Base-by-base conservation (phyloP, 2,113 vertebrate species). In the Callipepla squamata region DNA sequence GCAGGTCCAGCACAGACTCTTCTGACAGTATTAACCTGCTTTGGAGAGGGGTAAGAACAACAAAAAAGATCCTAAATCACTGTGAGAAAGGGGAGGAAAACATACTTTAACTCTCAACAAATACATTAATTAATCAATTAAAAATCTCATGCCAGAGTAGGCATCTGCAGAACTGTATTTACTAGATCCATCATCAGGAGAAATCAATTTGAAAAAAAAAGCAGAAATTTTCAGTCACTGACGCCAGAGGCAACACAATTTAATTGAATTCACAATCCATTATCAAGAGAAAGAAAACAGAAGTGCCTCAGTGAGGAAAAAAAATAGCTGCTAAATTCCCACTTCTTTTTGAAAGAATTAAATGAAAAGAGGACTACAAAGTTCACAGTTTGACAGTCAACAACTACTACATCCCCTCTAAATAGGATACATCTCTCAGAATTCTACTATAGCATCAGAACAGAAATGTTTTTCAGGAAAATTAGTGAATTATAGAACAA, bases 151-250 rank as follows among this genome's bases (percentile, higher is more conserved):
- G 42, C 11, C 8, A 75, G 40, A n/a, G 59, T 30, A 48, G 59
- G 15, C 8, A 59, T 7, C 38, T 65, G 25, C 18, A n/a, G 66
- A 78, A 63, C 28, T 53, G 25, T 30, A 62, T 36, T 48, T 74
- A 34, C 53, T 45, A 51, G 28, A 92, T 32, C 28, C 42, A 55
- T 28, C 45, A 26, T 51, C 23, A 55, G 25, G 13, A 55, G 21
- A 38, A 80, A 77, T 57, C 65, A 53, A 25, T 18, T 32, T 63
- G 28, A 67, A 85, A 85, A 73, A 85, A 85, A 85, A 73, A 85
- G 32, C 13, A 70, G 40, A 61, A 82, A 17, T 7, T 57, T 86
- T 80, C 48, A 76, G 63, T 70, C 58, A 70, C 36, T 34, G 73
- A 80, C 72, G 69, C 65, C 79, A 72, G 18, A 47, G 30, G 53